phyloP scores from a whole-genome alignment of 2,113 vertebrate genomes.

The Chrysemys picta region DNA sequence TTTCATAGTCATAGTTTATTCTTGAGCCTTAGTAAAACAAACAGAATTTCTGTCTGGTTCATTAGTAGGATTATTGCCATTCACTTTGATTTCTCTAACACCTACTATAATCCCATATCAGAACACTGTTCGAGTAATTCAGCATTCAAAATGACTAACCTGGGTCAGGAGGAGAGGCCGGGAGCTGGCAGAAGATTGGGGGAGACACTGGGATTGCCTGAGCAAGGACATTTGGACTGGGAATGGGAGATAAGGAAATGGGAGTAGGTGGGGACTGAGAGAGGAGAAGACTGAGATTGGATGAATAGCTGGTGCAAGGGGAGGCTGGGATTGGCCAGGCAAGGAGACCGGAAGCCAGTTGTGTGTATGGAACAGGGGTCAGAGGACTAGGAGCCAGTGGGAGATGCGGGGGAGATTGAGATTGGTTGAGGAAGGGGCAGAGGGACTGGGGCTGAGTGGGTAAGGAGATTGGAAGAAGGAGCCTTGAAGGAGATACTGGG shows the following conservation, averaged over 20 bases:
- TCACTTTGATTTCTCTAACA: constrained; percentile 55
- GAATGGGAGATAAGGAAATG: neutral
- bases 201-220: neutral
- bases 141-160: constrained; percentile 42
- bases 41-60: constrained; percentile 43
- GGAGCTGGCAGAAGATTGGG: neutral
- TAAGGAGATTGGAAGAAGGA: neutral
- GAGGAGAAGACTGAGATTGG: neutral
- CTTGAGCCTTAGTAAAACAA: constrained; percentile 39
- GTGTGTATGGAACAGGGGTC: neutral
- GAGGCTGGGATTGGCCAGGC: neutral
- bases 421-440: neutral
- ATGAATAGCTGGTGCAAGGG: neutral
- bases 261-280: neutral
- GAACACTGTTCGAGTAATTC: constrained; percentile 42
- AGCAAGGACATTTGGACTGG: neutral
- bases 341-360: neutral
- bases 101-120: constrained; percentile 44
- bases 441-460: neutral
- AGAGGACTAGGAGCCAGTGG: neutral
- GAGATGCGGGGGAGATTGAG: neutral
- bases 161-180: neutral
- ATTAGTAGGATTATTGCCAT: constrained; percentile 57
- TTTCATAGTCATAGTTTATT: constrained; percentile 34
- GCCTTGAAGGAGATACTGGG: neutral